Conservation (phyloP, 1,140 invertebrate genomes). For the Atta texana region DNA sequence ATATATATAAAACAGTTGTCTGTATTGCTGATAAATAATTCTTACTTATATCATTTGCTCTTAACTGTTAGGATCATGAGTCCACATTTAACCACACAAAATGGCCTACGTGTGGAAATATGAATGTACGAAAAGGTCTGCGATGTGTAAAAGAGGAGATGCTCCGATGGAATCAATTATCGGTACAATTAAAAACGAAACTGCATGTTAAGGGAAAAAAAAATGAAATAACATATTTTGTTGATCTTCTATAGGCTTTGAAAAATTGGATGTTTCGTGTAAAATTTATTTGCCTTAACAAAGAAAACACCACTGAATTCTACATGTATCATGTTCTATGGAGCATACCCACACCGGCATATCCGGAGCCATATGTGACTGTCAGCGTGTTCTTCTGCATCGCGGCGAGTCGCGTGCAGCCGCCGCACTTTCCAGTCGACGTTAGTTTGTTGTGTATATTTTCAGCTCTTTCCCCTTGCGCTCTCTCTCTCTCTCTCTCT, state of each 20-base stretch:
- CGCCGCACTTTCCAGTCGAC: conserved; percentile 68
- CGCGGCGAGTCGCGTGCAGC: conserved; percentile 49
- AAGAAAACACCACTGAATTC: conserved; percentile 51
- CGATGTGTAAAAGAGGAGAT: conserved; percentile 70
- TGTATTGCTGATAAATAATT: conserved; percentile 10
- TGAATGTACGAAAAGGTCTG: conserved; percentile 51
- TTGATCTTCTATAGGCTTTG: conserved; percentile 65
- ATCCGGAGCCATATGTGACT: conserved; percentile 77
- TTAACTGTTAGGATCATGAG: conserved; percentile 24
- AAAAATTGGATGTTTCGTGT: conserved; percentile 75
- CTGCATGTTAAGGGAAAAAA: neutral
- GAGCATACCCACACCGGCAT: conserved; percentile 76
- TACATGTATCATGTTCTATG: conserved; percentile 76
- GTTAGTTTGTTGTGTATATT: conserved; percentile 68
- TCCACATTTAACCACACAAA: neutral
- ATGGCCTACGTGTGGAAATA: conserved; percentile 68
- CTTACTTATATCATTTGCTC: neutral
- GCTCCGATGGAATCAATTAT: conserved; percentile 72
- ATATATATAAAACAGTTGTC: neutral
- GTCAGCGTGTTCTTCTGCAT: conserved; percentile 75
- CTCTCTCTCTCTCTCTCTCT: neutral
- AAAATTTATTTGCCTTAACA: conserved; percentile 63
- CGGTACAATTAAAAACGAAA: conserved; percentile 49
- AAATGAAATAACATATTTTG: neutral
- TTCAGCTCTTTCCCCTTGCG: conserved; percentile 23